Evolutionary conservation across 2,888 invertebrate species (phyloP), one percentile per base, ranked within the genome.

Genomic region (Hemicrepidius hirtus): DNA sequence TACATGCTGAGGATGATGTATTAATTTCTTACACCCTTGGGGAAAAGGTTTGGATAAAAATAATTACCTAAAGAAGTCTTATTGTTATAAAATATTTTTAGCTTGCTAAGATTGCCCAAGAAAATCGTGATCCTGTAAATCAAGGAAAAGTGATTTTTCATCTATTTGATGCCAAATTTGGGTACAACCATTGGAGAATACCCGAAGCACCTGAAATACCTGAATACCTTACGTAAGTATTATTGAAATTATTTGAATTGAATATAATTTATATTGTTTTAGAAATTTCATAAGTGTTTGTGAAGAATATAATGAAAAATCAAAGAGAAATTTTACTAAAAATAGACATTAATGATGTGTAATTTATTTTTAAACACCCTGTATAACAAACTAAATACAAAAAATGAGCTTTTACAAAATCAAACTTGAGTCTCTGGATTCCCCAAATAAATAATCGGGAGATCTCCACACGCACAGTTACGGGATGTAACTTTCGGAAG

Each of bases 171-270:
- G 88, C 88, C 0, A 84, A 86, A 0, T 87, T 89, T 46, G 88
- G 91, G 1, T 91, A 95, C 75, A 96, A 96, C 0, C 98, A 98
- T 87, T 96, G 96, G 86, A 93, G 91, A 85, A 94, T 98, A 78
- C 95, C 93, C 82, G 89, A 90, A 69, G 94, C 95, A 0, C 90
- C 92, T 0, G 91, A 94, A 81, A 86, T 97, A 65, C 90, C 93
- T 0, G 84, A 87, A 7, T 90, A 95, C 77, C 87, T 96, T 59
- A 89, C 88, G 92, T 94, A 85, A 32, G 49, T 49, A 24, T 24
- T 53, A 16, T 7, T 6, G 9, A 2, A 32, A 20, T 18, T 44
- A 40, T 13, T 53, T 5, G 12, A 28, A 28, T 24, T 7, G 2
- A 24, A 24, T 5, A 24, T 18, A 12, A 6, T 49, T 18, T 49